phyloP scores from a whole-genome alignment of 2,888 invertebrate genomes.

The Keiferia lycopersicella region DNA sequence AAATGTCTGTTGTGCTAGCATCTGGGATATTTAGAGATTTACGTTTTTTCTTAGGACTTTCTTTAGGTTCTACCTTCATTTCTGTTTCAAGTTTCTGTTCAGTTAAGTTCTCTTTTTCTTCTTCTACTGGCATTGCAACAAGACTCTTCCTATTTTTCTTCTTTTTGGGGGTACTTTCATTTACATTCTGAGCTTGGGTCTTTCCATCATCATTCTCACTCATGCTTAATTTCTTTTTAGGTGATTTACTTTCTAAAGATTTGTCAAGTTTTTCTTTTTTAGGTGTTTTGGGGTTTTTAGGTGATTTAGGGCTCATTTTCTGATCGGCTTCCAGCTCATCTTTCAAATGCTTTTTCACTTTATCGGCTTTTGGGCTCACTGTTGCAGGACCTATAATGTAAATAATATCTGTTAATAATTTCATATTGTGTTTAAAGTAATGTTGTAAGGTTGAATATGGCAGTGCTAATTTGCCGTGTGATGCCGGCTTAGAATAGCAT shows the following conservation, averaged over 20 bases:
- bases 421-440: no score
- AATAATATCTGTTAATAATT: no score
- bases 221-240: constrained; percentile 17
- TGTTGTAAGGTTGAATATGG: no score
- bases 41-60: constrained; percentile 11
- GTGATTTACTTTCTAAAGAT: constrained; percentile 30
- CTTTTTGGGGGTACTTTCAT: constrained; percentile 53
- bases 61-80: not conserved
- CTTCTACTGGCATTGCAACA: constrained; percentile 6
- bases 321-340: constrained; percentile 53
- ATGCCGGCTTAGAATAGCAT: no score
- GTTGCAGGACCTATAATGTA: constrained; percentile 29
- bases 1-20: not conserved
- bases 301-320: constrained; percentile 25
- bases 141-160: constrained; percentile 46
- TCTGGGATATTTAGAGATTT: constrained; percentile 4
- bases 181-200: constrained; percentile 32
- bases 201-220: not conserved
- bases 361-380: constrained; percentile 63
- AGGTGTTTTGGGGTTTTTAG: constrained; percentile 39
- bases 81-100: not conserved
- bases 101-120: constrained; percentile 21
- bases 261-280: constrained; percentile 40
- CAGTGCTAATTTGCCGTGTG: no score
- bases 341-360: constrained; percentile 69